Percentiles rank a stretch among this genome's conserved stretches.
Evolutionary conservation across 2,888 invertebrate genomes (phyloP).

Genomic region (Eupithecia tripunctaria): DNA sequence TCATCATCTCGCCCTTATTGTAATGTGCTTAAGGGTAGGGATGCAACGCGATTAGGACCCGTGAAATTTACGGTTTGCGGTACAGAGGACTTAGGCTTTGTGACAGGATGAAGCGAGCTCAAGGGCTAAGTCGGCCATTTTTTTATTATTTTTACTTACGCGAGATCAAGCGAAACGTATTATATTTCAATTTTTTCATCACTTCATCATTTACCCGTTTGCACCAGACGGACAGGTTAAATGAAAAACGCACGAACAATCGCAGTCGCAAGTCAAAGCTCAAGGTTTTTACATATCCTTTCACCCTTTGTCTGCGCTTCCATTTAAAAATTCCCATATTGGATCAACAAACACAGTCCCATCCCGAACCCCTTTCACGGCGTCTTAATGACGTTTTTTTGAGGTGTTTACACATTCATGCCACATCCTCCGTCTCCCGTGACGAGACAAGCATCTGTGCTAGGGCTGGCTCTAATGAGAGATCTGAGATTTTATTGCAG

Average conservation of each 20-base stretch:
- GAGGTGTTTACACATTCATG: conserved; percentile 71
- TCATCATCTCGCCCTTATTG: conserved; percentile 33
- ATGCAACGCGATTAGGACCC: conserved; percentile 18
- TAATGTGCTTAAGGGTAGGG: conserved; percentile 23
- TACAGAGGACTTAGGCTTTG: conserved; percentile 7
- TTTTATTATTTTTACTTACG: neutral
- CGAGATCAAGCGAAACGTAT: too few species aligned
- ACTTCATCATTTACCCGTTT: neutral
- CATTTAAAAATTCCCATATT: conserved; percentile 34
- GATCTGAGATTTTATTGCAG: conserved; percentile 24
- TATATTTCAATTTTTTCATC: too few species aligned
- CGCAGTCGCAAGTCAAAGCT: conserved; percentile 4
- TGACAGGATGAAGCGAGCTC: conserved; percentile 8
- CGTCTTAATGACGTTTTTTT: conserved; percentile 57
- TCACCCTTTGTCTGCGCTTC: conserved; percentile 8
- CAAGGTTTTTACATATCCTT: neutral
- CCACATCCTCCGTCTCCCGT: conserved; percentile 67
- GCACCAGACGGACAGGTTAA: neutral
- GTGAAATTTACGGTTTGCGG: conserved; percentile 18
- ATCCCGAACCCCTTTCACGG: conserved; percentile 46
- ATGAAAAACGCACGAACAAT: neutral
- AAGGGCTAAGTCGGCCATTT: neutral
- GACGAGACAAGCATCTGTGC: conserved; percentile 52
- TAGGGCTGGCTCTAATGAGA: conserved; percentile 51
- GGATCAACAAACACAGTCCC: conserved; percentile 49